Base-by-base conservation (phyloP, 2,888 invertebrate genomes). In the Meteorus colon region DNA sequence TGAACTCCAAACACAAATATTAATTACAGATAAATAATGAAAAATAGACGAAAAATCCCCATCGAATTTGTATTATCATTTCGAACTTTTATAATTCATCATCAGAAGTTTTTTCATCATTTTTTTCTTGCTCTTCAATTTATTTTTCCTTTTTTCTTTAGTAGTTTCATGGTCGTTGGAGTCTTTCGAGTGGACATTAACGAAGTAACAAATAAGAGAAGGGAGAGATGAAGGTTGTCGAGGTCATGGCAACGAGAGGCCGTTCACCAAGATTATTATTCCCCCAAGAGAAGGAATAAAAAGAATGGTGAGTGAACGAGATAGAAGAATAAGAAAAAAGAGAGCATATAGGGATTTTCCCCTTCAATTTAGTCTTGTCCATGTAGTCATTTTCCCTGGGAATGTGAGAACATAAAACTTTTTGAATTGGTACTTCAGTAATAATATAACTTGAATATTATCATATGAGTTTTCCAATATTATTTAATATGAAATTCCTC, bases 231-330 rank as follows among this genome's bases (percentile, higher is more conserved):
- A 81, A 81, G 85, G 84, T 84, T 84, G 75, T 69, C 67, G 85
- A 83, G 84, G 84, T 84, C 84, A 84, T 84, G 84, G 84, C 79
- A 80, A 82, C 72, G 84, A 5, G 55, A 84, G 84, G 85, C 83
- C 84, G 84, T 85, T 85, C 85, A 85, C 84, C 83, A 85, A 76
- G 72, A 76, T 67, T 67, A 76, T 76, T 76, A 76, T 76, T 68
- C 59, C 68, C 72, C 72, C 73, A 48, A 59, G 66, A 67, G 48
- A 66, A 67, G 0, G 16, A 34, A 41, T 55, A 55, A 55, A 19
- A 19, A 8, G n/a, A 55, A 55, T 68, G 24, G 68, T 24, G 45
- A 68, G 69, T 55, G 31, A 19, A 4, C 10, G 34, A 41, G 69
- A 65, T 10, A 37, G 12, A 4, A 37, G 19, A 4, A 37, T 6